Base-by-base conservation (phyloP, 2,113 vertebrate genomes). In the Electrona antarctica region DNA sequence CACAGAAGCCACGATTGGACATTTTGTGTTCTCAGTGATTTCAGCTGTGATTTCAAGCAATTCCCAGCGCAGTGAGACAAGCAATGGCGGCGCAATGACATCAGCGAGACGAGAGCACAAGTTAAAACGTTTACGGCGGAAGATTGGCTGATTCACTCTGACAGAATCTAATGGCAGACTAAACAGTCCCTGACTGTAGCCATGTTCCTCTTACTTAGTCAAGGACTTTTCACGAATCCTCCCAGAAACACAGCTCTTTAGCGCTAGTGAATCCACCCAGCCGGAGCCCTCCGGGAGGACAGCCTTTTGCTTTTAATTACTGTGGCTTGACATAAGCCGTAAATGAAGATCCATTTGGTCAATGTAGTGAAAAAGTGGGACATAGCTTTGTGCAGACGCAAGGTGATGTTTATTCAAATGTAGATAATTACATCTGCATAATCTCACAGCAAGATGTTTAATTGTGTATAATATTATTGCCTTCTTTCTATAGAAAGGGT, bases 231-330 rank as follows among this genome's bases (percentile, higher is more conserved):
- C 54, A 57, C 67, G 54, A 52, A 61, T 59, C 59, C 69, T 63
- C 56, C 48, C 67, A 77, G 60, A 77, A 72, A 75, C 64, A 73
- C 12, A 80, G 63, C 28, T 66, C 71, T 65, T 60, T 63, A 73
- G 64, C 64, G 69, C 69, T 69, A 76, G 66, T 65, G 33, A 62
- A 78, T 79, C 71, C 57, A 69, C 59, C 76, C 60, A 78, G 74
- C 45, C 50, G 7, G 21, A 46, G 11, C 52, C 56, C 7, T 69
- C 75, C n/a, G n/a, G 61, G 48, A 45, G 71, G 69, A 85, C 61
- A 75, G 41, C 15, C 28, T 11, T 77, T 67, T 78, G 76, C 46
- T 76, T 85, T 74, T 87, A 84, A 87, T 84, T 71, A 78, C 75
- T 76, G 73, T 8, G 8, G 48, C 61, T 64, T 76, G 67, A 86